A percentile compares a stretch with the other conserved stretches of the same genome.
These are phyloP conservation scores for Florisuga fusca DNA, from an alignment of 2,797 vertebrate genomes.

Conservation along the genomic window DNA sequence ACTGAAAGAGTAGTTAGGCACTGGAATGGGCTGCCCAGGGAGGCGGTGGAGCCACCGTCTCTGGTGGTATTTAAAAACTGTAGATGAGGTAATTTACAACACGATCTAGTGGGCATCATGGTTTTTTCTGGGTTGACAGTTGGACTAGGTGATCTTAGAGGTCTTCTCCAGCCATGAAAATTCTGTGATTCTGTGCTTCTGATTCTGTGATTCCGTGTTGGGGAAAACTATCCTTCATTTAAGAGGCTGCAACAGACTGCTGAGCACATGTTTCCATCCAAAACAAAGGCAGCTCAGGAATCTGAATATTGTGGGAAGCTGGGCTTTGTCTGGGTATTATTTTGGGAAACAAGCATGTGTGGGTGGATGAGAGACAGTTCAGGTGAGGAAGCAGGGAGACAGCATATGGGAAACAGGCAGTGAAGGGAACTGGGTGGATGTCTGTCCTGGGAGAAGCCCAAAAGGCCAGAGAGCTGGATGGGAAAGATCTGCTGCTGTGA, in stretches of 20 bases:
- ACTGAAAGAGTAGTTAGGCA: too few relatives aligned
- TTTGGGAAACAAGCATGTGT: slow-evolving; percentile 15
- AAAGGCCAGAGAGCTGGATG: not conserved
- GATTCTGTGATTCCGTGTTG: not conserved
- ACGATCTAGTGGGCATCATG: too few relatives aligned
- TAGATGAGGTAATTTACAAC: too few relatives aligned
- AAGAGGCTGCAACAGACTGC: not conserved
- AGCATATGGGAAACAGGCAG: not conserved
- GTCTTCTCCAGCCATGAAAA: too few relatives aligned
- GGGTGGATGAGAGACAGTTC: not conserved
- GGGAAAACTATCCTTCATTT: not conserved
- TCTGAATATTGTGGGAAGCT: slow-evolving; percentile 26
- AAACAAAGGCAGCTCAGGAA: slow-evolving; percentile 42
- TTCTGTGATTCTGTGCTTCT: too few relatives aligned
- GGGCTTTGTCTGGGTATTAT: slow-evolving; percentile 41
- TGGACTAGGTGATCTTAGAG: too few relatives aligned
- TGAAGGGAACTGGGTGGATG: rapidly evolving
- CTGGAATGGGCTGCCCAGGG: too few relatives aligned
- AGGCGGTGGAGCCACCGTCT: too few relatives aligned
- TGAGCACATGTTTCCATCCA: slow-evolving; percentile 21
- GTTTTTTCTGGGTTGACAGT: too few relatives aligned
- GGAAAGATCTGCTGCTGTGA: slow-evolving; percentile 11
- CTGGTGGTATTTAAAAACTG: too few relatives aligned
- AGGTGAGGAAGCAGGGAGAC: slow-evolving; percentile 31
- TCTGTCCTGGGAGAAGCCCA: not conserved